Evolutionary conservation across 2,888 invertebrate genomes (phyloP).

Genomic region (Dryadula phaetusa): DNA sequence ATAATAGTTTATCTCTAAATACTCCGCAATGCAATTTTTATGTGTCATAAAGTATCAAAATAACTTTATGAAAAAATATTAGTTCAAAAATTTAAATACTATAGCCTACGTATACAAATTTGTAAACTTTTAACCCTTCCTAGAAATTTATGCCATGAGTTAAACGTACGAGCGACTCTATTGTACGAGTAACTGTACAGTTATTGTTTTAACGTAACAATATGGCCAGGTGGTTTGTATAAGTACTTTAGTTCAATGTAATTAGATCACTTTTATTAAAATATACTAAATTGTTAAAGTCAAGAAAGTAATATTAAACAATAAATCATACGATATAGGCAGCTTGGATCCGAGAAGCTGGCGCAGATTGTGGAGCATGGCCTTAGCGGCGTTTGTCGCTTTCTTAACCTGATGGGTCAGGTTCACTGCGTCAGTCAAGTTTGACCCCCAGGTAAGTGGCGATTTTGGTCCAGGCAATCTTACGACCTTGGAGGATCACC

Average conservation of each 20-base stretch:
- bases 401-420: too few species aligned
- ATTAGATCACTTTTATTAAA: background rate
- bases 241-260: background rate
- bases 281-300: background rate
- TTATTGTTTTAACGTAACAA: slow-evolving; percentile 29
- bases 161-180: slow-evolving; percentile 32
- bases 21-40: too few species aligned
- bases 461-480: too few species aligned
- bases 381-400: too few species aligned
- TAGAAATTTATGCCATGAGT: slow-evolving; percentile 41
- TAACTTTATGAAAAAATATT: slow-evolving; percentile 45
- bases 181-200: slow-evolving; percentile 26
- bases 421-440: too few species aligned
- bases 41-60: too few species aligned
- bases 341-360: too few species aligned
- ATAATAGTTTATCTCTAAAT: too few species aligned
- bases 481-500: too few species aligned
- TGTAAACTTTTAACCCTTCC: slow-evolving; percentile 48
- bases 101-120: slow-evolving; percentile 43
- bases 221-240: slow-evolving; percentile 12
- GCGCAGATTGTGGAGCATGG: too few species aligned
- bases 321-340: too few species aligned
- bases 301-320: background rate
- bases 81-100: slow-evolving; percentile 45
- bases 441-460: too few species aligned